phyloP scores from a whole-genome alignment of 2,888 invertebrate species.

The Tinea pellionella region DNA sequence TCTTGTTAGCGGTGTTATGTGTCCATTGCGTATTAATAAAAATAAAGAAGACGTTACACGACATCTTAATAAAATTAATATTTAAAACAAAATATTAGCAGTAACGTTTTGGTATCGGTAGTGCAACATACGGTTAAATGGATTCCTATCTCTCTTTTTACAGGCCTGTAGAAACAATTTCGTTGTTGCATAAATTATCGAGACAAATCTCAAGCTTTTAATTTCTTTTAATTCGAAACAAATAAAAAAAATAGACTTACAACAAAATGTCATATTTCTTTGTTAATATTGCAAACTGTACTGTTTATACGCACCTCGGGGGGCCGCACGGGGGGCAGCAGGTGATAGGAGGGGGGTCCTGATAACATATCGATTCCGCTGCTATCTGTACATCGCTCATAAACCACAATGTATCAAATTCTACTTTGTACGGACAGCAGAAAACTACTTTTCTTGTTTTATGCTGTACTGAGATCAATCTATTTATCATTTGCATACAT shows the following conservation, averaged over 20 bases:
- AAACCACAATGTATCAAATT: slow-evolving; percentile 27
- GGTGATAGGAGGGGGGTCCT: slow-evolving; percentile 19
- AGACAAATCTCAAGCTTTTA: too few relatives aligned
- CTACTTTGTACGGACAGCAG: slow-evolving; percentile 7
- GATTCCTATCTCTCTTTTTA: too few relatives aligned
- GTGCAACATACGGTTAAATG: too few relatives aligned
- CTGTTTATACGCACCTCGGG: slow-evolving; percentile 24
- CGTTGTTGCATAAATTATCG: too few relatives aligned
- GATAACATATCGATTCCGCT: slow-evolving; percentile 41
- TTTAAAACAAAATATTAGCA: too few relatives aligned
- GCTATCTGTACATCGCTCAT: slow-evolving; percentile 34
- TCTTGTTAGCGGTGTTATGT: too few relatives aligned
- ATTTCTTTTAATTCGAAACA: too few relatives aligned
- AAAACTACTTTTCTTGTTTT: background rate
- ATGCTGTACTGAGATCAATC: background rate
- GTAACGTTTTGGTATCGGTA: too few relatives aligned
- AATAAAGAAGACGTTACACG: too few relatives aligned
- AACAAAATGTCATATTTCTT: background rate
- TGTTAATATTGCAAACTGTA: slow-evolving; percentile 23
- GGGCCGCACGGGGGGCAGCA: slow-evolving; percentile 19
- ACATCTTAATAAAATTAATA: too few relatives aligned
- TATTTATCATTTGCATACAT: background rate
- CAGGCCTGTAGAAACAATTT: too few relatives aligned
- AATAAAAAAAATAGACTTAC: background rate
- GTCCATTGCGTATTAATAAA: too few relatives aligned